Base-by-base conservation (phyloP, 2,113 vertebrate genomes). In the Clarias macrocephalus region DNA sequence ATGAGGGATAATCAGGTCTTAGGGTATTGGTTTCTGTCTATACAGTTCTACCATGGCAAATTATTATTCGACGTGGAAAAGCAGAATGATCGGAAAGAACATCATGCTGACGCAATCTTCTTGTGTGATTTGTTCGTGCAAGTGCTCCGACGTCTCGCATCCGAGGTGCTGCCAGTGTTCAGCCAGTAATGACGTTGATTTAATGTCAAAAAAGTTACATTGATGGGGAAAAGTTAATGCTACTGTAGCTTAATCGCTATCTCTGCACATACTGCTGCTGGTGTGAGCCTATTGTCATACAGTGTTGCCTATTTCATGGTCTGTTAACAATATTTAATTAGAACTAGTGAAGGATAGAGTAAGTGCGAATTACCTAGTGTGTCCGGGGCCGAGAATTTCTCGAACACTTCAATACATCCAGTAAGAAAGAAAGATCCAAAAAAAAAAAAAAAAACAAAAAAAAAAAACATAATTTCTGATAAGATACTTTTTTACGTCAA, bases 231-330 rank as follows among this genome's bases (percentile, higher is more conserved):
- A 59, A 30, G n/a, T 28, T 56, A 16, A 76, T 54, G 25, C n/a
- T 2, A 37, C 33, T 37, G 33, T 76, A 54, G 52, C 57, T 28
- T 57, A 77, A 28, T 66, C 25, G 57, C 25, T 80, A 30, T 23
- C 84, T 88, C 62, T 87, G 63, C 56, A 84, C 54, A 62, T 28
- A 76, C 65, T 76, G 57, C 48, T 54, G 54, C 7, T n/a, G 0
- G 25, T 54, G 60, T 57, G 72, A 16, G 5, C 16, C 59, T 33
- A 54, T 37, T 25, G 25, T 79, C 56, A 48, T 15, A 66, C 76
- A n/a, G 68, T 28, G 19, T 63, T 54, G 62, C 37, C 18, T 37
- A 70, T 25, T 18, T 86, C 30, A 66, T 66, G 72, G 11, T 59
- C 21, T 59, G 0, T 57, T 3, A 57, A 23, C n/a, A 70, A 70